Conservation (phyloP, 1,140 invertebrate genomes). For the Mya arenaria region DNA sequence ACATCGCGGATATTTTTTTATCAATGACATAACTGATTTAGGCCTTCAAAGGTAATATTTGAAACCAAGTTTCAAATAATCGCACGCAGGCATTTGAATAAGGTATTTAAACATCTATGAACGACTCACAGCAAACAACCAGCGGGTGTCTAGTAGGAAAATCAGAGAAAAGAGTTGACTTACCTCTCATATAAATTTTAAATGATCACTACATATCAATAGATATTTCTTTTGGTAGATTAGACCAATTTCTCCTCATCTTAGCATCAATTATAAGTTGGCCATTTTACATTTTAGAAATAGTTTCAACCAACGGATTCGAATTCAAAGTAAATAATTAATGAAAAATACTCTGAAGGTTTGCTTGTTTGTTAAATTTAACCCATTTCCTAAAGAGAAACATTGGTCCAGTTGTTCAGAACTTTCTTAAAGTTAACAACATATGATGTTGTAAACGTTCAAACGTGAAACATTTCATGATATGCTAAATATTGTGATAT, state of each 20-base stretch:
- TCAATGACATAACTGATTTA: slow-evolving; percentile 11
- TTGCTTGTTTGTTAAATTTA: too few species aligned
- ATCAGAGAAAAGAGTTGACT: slow-evolving; percentile 33
- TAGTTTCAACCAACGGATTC: too few species aligned
- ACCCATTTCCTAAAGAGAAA: too few species aligned
- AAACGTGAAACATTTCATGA: too few species aligned
- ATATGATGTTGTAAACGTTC: too few species aligned
- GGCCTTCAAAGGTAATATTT: background rate
- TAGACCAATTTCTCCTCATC: background rate
- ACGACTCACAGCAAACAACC: background rate
- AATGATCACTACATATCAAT: background rate
- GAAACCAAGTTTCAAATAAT: slow-evolving; percentile 14
- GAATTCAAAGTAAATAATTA: too few species aligned
- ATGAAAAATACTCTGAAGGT: too few species aligned
- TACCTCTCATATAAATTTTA: slow-evolving; percentile 10
- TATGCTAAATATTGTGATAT: too few species aligned
- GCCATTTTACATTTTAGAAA: too few species aligned
- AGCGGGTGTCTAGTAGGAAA: background rate
- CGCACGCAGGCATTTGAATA: background rate
- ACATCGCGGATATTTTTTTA: slow-evolving; percentile 12
- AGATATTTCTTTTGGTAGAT: background rate
- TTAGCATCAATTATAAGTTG: too few species aligned
- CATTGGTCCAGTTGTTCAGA: too few species aligned
- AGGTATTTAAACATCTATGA: slow-evolving; percentile 12
- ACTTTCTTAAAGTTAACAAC: too few species aligned